Percentiles rank a stretch among this genome's conserved stretches.
phyloP scores from a whole-genome alignment of 2,797 vertebrate genomes.

The Sebastes taczanowskii region DNA sequence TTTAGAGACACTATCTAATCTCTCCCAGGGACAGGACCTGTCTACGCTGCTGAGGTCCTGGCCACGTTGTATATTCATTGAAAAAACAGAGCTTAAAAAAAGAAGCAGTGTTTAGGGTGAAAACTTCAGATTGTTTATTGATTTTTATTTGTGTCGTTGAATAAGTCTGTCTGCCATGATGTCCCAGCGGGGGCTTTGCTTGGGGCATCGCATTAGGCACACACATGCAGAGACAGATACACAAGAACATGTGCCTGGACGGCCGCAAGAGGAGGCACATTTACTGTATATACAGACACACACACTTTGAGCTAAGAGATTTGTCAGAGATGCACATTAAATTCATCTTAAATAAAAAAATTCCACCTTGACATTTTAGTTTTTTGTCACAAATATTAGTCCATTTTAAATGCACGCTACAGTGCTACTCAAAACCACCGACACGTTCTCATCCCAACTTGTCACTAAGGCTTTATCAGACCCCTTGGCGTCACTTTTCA shows the following conservation, averaged over 20 bases:
- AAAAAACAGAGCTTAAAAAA: constrained; percentile 87
- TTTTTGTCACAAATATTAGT: constrained; percentile 8
- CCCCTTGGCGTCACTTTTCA: background rate
- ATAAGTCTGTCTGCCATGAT: constrained; percentile 91
- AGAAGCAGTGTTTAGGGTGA: constrained; percentile 88
- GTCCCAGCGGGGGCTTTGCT: constrained; percentile 82
- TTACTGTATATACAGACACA: constrained; percentile 13
- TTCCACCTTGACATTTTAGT: constrained; percentile 14
- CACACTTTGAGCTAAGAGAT: background rate
- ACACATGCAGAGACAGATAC: constrained; percentile 56
- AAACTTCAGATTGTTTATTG: constrained; percentile 99
- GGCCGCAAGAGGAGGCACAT: constrained; percentile 24
- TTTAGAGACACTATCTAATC: constrained; percentile 68
- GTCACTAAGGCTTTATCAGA: background rate
- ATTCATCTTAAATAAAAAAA: background rate
- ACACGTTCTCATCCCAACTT: background rate
- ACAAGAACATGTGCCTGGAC: constrained; percentile 42
- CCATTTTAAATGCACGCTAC: constrained; percentile 7
- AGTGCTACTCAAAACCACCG: background rate
- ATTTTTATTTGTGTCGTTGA: constrained; percentile 99
- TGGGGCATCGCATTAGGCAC: constrained; percentile 63
- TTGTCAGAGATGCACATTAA: background rate
- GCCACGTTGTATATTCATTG: constrained; percentile 99
- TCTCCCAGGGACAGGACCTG: constrained; percentile 83
- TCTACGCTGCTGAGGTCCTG: constrained; percentile 88